phyloP scores from a whole-genome alignment of 2,888 invertebrate species.

The Acanthopleura granulata region DNA sequence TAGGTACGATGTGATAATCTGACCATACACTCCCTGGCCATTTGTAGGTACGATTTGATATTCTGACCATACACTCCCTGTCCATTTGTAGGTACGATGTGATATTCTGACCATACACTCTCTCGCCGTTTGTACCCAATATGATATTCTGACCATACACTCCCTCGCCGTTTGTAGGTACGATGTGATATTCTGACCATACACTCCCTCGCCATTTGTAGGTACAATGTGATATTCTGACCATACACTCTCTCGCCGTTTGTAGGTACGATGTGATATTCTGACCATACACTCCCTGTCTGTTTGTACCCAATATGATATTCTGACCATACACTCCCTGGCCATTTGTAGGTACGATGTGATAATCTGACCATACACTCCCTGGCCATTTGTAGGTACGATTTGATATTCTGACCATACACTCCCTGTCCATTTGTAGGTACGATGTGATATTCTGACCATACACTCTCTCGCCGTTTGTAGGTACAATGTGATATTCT shows the following conservation, averaged over 20 bases:
- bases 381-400: conserved; percentile 74
- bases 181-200: conserved; percentile 73
- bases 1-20: conserved; percentile 78
- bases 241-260: no score
- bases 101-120: conserved; percentile 69
- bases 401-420: conserved; percentile 59
- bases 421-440: conserved; percentile 71
- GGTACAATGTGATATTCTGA: conserved; percentile 77
- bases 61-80: no score
- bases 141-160: no score
- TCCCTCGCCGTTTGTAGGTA: conserved; percentile 72
- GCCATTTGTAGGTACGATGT: conserved; percentile 75
- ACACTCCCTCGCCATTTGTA: conserved; percentile 54
- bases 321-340: no score
- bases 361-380: no score
- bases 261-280: conserved; percentile 78
- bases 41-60: conserved; percentile 78
- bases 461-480: neutral
- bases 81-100: conserved; percentile 75
- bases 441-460: conserved; percentile 74
- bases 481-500: conserved; percentile 78
- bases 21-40: no score
- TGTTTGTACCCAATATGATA: no score
- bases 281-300: no score
- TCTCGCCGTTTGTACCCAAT: conserved; percentile 63